phyloP scores from a whole-genome alignment of 2,113 vertebrate species.

The Gallinago undulata region DNA sequence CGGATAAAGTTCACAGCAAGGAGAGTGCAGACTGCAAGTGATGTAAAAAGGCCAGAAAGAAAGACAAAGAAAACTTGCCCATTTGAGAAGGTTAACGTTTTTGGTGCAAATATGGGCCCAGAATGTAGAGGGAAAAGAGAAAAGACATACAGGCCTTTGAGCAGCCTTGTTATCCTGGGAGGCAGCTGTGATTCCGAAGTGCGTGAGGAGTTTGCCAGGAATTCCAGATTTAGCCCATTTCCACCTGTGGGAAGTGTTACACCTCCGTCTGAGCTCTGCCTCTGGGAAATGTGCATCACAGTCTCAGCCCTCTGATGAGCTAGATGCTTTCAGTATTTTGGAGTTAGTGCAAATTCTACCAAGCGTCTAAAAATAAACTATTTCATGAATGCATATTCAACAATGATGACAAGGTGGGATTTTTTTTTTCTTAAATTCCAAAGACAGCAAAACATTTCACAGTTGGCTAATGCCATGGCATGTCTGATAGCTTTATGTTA shows the following conservation, averaged over 20 bases:
- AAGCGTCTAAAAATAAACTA: background rate
- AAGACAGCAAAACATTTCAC: background rate
- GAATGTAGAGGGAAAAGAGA: background rate
- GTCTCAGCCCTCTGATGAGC: background rate
- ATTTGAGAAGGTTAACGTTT: background rate
- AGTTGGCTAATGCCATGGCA: background rate
- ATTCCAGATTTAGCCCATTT: background rate
- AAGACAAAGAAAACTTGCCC: background rate
- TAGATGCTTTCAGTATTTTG: background rate
- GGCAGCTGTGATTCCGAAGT: background rate
- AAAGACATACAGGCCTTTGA: background rate
- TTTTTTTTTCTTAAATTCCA: background rate
- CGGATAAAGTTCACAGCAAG: background rate
- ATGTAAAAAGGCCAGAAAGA: background rate
- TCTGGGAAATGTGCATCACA: background rate
- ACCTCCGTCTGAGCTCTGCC: background rate
- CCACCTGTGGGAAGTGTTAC: background rate
- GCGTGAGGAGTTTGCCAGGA: background rate
- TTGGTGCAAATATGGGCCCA: background rate
- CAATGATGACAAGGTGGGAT: background rate
- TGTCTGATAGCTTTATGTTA: background rate
- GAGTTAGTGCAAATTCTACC: background rate
- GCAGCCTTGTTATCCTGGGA: background rate
- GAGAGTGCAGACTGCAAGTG: background rate
- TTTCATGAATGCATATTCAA: background rate